phyloP scores from a whole-genome alignment of 2,113 vertebrate genomes.

The Emydocephalus ijimae region DNA sequence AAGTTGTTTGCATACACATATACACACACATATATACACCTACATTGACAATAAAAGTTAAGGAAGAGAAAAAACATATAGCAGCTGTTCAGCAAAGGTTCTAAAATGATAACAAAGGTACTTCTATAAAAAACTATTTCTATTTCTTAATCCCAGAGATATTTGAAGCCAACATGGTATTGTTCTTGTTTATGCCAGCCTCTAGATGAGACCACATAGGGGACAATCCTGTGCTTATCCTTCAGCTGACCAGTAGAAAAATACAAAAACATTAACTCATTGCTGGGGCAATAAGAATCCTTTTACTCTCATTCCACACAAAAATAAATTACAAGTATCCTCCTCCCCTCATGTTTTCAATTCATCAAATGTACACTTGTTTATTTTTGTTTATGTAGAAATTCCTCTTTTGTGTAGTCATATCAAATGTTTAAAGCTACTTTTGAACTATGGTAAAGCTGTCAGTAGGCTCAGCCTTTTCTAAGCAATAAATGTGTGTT shows the following conservation, averaged over 20 bases:
- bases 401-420: not conserved
- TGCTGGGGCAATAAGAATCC: not conserved
- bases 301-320: not conserved
- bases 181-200: not conserved
- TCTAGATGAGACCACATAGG: not conserved
- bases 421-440: not conserved
- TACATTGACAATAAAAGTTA: not conserved
- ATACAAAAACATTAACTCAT: not conserved
- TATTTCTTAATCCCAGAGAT: not conserved
- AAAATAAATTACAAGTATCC: not conserved
- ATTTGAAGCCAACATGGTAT: not conserved
- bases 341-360: not conserved
- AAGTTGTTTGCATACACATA: not conserved
- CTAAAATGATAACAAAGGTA: not conserved
- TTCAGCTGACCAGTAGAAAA: not conserved
- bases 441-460: not conserved
- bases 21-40: not conserved
- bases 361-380: not conserved
- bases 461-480: not conserved
- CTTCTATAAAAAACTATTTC: not conserved
- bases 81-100: not conserved
- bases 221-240: not conserved
- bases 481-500: not conserved
- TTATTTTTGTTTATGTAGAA: not conserved
- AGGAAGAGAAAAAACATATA: not conserved